Evolutionary conservation across 1,140 invertebrate species (phyloP), one percentile per base, ranked within the genome.

Genomic region (Metaphire vulgaris): DNA sequence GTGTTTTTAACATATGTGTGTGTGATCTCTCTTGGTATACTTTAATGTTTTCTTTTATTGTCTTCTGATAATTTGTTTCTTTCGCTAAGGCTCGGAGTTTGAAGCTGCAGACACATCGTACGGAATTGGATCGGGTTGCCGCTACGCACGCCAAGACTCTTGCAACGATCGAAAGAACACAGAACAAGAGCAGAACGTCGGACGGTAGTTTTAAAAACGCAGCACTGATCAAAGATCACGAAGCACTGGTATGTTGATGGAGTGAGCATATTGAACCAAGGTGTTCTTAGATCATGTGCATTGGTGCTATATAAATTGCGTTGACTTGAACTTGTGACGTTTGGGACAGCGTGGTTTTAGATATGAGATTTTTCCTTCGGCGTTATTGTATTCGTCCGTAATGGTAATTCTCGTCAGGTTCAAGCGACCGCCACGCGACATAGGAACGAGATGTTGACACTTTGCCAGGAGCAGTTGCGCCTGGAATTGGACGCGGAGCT

Each of bases 401-500:
- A n/a, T n/a, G n/a, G n/a, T n/a, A n/a, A n/a, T n/a, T n/a, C n/a
- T n/a, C n/a, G n/a, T n/a, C 41, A 56, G 41, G 41, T 56, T 56
- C 41, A 56, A 56, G 41, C 41, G 41, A 56, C 6, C 21, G 41
- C 21, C 6, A 21, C 21, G 41, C 41, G 41, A 12, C 41, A 56
- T 21, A 56, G 21, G 41, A 56, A 56, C 77, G 87, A 89, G 28
- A 84, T 91, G 80, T 84, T 92, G 21, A 87, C 88, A 0, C 87
- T 92, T 26, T 89, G 88, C 80, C 89, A 89, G 33, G 92, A 93
- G 71, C 92, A 93, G 71, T 89, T 91, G 0, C 84, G 89, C 34
- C 89, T 91, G 71, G 94, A 96, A 85, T 89, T 91, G 30, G 92
- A 94, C 79, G 83, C 95, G 34, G 89, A 91, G 65, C 90, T 94